These are phyloP conservation scores for Timema cristinae DNA, from an alignment of 2,888 invertebrate genomes.

Conservation along the genomic window DNA sequence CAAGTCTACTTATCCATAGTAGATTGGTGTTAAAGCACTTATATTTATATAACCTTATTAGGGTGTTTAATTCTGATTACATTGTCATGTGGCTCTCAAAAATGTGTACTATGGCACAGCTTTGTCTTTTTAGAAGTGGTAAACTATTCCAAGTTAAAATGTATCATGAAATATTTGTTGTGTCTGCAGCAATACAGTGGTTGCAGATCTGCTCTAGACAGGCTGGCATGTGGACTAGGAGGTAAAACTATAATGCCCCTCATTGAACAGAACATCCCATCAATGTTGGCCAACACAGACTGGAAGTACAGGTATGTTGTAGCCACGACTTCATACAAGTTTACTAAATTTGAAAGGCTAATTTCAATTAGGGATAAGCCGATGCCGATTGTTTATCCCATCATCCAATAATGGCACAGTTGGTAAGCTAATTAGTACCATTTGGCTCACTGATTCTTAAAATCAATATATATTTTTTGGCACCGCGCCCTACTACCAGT, in stretches of 20 bases:
- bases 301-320: conserved; percentile 67
- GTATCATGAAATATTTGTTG: neutral
- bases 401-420: too few relatives aligned
- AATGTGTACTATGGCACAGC: neutral
- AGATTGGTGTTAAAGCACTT: neutral
- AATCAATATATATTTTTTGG: too few relatives aligned
- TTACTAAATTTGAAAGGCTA: too few relatives aligned
- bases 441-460: too few relatives aligned
- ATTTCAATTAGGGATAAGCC: too few relatives aligned
- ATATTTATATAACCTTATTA: neutral
- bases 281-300: conserved; percentile 77
- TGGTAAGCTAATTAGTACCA: too few relatives aligned
- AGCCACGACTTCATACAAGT: neutral
- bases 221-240: conserved; percentile 95
- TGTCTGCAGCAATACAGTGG: conserved; percentile 77
- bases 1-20: too few relatives aligned
- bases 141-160: neutral
- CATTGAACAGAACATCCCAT: conserved; percentile 79
- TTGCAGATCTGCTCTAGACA: conserved; percentile 96
- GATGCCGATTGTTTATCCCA: too few relatives aligned
- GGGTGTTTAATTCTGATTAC: neutral
- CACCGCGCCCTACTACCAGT: too few relatives aligned
- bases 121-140: neutral
- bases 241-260: conserved; percentile 88
- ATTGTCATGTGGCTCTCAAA: neutral